These are phyloP conservation scores for Chitala chitala DNA, from an alignment of 2,113 vertebrate species.

Conservation along the genomic window DNA sequence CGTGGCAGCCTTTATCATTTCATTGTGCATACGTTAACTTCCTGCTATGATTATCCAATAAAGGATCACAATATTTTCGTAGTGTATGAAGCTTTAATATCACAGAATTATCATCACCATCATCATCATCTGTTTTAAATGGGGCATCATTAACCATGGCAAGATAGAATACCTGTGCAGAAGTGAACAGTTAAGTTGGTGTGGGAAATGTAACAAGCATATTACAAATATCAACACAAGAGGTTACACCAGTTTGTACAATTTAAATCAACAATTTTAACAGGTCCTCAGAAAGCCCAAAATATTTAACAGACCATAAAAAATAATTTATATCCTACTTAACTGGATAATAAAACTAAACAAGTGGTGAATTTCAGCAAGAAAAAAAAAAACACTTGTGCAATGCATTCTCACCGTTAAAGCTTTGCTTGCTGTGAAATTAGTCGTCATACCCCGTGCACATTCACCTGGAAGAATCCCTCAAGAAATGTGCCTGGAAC, in stretches of 20 bases:
- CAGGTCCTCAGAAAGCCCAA: neutral
- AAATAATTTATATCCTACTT: neutral
- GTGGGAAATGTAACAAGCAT: neutral
- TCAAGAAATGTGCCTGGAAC: constrained; percentile 52
- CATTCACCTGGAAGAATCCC: constrained; percentile 55
- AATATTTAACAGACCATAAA: neutral
- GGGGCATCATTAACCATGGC: too few relatives aligned
- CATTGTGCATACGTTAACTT: too few relatives aligned
- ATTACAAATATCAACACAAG: neutral
- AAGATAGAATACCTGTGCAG: too few relatives aligned
- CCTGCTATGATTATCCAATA: too few relatives aligned
- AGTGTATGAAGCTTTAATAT: neutral
- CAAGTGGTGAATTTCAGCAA: neutral
- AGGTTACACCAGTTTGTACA: neutral
- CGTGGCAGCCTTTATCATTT: too few relatives aligned
- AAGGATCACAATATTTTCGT: too few relatives aligned
- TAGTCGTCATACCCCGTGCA: constrained; percentile 75
- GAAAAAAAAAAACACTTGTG: neutral
- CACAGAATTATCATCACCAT: neutral
- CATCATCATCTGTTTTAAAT: too few relatives aligned
- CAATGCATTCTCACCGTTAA: constrained; percentile 60
- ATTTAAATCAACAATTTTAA: neutral
- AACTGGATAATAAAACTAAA: neutral
- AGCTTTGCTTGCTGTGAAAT: constrained; percentile 66
- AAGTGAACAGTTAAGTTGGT: too few relatives aligned